These are phyloP conservation scores for Agriotes lineatus DNA, from an alignment of 2,888 invertebrate genomes.

Conservation along the genomic window DNA sequence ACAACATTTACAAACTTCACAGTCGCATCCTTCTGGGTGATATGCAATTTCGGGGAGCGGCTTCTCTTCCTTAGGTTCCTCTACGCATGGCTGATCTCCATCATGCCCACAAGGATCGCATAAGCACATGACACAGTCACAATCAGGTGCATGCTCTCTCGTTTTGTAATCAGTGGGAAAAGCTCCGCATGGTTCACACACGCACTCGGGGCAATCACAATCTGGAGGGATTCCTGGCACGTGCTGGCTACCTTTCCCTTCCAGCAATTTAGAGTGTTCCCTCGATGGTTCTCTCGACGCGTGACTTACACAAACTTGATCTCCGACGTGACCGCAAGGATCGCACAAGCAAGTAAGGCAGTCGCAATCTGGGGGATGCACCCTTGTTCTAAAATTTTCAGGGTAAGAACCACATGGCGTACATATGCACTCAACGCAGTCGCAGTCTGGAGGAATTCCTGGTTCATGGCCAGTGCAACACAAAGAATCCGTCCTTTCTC, in stretches of 20 bases:
- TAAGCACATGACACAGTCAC: background rate
- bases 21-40: background rate
- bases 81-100: no score
- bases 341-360: conserved; percentile 46
- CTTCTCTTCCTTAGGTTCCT: no score
- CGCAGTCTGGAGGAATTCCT: conserved; percentile 43
- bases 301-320: no score
- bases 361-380: conserved; percentile 37
- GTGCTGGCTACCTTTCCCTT: no score
- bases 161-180: background rate
- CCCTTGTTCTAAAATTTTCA: background rate
- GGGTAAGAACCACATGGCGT: conserved; percentile 24
- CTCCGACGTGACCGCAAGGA: conserved; percentile 19
- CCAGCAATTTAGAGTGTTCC: no score
- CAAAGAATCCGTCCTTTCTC: no score
- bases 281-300: no score
- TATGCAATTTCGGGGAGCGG: no score
- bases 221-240: conserved; percentile 21
- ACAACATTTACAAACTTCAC: background rate
- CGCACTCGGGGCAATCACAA: conserved; percentile 47
- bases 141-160: conserved; percentile 55
- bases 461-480: no score
- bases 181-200: conserved; percentile 39
- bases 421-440: conserved; percentile 46
- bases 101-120: background rate